Evolutionary conservation across 2,113 vertebrate species (phyloP).

Genomic region (Phalacrocorax pelagicus): DNA sequence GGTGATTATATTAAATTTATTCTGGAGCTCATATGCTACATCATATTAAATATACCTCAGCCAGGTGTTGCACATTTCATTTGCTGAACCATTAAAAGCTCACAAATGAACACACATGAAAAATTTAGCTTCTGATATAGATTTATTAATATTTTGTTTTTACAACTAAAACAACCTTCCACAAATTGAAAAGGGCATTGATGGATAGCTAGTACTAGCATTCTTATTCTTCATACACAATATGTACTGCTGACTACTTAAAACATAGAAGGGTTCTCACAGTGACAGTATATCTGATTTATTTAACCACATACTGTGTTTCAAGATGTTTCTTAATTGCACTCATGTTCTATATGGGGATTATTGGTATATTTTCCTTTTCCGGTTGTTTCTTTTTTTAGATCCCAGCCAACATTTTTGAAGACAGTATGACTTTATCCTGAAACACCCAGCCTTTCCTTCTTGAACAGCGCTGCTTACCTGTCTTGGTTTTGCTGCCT

Average conservation of each 20-base stretch:
- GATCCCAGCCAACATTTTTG: not conserved
- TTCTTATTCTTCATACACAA: not conserved
- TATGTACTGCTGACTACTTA: not conserved
- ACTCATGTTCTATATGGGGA: not conserved
- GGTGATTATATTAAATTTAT: conserved; percentile 35
- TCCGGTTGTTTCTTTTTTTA: not conserved
- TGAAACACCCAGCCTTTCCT: not conserved
- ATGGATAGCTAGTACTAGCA: not conserved
- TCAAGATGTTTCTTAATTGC: not conserved
- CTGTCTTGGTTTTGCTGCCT: not conserved
- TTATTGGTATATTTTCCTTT: not conserved
- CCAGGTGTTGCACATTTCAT: conserved; percentile 2
- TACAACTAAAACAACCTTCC: not conserved
- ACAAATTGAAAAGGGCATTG: not conserved
- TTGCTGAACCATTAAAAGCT: not conserved
- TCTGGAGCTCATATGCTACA: not conserved
- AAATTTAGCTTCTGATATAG: not conserved
- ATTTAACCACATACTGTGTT: not conserved
- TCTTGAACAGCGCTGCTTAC: not conserved
- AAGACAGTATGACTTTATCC: not conserved
- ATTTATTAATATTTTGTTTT: not conserved
- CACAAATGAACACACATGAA: not conserved
- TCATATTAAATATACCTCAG: not conserved
- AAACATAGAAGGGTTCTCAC: not conserved
- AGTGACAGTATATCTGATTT: not conserved